Evolutionary conservation across 2,113 vertebrate genomes (phyloP).

Genomic region (Tyto alba): DNA sequence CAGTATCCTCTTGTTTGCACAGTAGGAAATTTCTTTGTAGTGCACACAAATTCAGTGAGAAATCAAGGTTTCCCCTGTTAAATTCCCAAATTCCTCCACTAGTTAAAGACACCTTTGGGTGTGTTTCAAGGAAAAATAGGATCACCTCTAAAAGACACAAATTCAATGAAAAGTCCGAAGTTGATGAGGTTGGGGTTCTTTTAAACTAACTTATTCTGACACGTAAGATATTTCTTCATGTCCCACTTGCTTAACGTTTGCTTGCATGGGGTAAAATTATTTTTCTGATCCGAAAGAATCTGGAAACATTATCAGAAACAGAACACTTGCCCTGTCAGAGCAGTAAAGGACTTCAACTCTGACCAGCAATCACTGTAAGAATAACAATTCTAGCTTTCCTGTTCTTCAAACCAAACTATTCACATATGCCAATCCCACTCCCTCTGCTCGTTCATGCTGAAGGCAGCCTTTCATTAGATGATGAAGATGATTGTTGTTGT

Average conservation of each 20-base stretch:
- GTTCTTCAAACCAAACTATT: not conserved
- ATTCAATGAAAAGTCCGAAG: not conserved
- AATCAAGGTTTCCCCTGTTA: not conserved
- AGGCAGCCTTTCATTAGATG: not conserved
- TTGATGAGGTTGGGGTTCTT: not conserved
- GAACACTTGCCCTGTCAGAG: not conserved
- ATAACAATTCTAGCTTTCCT: not conserved
- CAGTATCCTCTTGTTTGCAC: not conserved
- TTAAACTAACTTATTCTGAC: not conserved
- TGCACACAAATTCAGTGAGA: not conserved
- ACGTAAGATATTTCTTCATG: not conserved
- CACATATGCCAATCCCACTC: not conserved
- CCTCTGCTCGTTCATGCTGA: not conserved
- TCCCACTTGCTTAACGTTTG: not conserved
- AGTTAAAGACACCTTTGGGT: not conserved
- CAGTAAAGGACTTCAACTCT: not conserved
- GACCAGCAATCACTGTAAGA: not conserved
- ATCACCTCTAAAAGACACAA: not conserved
- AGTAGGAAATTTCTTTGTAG: not conserved
- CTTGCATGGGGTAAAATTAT: not conserved
- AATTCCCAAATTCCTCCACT: not conserved
- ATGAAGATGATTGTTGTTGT: not conserved
- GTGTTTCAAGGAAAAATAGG: not conserved
- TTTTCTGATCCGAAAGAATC: not conserved
- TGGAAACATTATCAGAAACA: not conserved